Percentiles rank a stretch among this genome's conserved stretches.
These are phyloP conservation scores for Rhynchotus rufescens DNA, from an alignment of 2,797 vertebrate species.

Conservation along the genomic window DNA sequence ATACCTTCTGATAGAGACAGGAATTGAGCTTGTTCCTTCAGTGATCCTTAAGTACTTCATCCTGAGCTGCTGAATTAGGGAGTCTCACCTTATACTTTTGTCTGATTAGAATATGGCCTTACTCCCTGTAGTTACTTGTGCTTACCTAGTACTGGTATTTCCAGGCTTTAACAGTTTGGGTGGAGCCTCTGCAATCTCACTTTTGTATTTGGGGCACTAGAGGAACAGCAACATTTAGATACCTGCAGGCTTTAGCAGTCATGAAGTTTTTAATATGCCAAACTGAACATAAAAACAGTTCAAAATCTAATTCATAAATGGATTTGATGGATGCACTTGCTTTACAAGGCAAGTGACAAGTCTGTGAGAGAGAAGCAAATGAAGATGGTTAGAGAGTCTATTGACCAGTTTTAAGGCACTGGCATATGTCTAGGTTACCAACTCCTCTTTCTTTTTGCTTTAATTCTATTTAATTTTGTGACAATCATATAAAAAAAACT, in stretches of 20 bases:
- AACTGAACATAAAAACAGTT: not conserved
- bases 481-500: not conserved
- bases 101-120: not conserved
- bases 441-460: not conserved
- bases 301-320: not conserved
- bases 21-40: not conserved
- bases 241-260: not conserved
- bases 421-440: not conserved
- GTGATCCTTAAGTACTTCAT: rapidly evolving
- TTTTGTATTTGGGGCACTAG: not conserved
- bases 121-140: not conserved
- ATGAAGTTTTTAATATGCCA: not conserved
- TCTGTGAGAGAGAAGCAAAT: not conserved
- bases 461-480: not conserved
- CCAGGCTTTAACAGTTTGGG: not conserved
- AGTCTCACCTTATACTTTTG: not conserved
- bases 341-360: not conserved
- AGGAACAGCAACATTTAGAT: not conserved
- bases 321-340: no score
- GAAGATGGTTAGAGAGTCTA: not conserved
- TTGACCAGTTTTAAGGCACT: not conserved
- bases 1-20: not conserved
- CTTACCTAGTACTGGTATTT: not conserved
- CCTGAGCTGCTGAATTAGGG: not conserved
- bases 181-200: not conserved